Base-by-base conservation (phyloP, 1,140 invertebrate species). In the Hormaphis cornu region DNA sequence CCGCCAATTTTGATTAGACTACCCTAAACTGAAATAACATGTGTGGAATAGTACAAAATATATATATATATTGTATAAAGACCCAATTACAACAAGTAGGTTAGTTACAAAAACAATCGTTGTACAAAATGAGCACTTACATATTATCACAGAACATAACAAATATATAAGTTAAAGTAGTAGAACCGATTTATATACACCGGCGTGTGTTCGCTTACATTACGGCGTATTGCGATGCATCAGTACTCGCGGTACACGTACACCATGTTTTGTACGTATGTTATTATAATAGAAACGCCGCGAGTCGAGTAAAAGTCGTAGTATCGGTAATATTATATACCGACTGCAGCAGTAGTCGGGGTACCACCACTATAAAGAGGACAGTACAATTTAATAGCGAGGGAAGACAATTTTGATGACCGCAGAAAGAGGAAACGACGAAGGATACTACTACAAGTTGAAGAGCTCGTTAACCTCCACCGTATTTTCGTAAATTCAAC, bases 1-100 rank as follows among this genome's bases (percentile, higher is more conserved):
- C 58, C 58, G 58, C 58, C 58, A 63, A 63, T 63, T 63, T 63
- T 48, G 59, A 63, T 63, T 33, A 46, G 44, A 48, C 59, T 48
- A 63, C 20, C 53, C 30, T 56, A 56, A 56, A 56, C 20, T 22
- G 33, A 63, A 48, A 46, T 30, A 26, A 44, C n/a, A 40, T 40
- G 26, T 14, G 20, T 56, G 24, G 33, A 56, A 56, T 20, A 40
- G 30, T 42, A 59, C 37, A 42, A 24, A 42, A 59, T 26, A 42
- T 42, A 59, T 12, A 37, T 42, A 59, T n/a, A 28, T 26, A 52
- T 18, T n/a, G 33, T 33, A 30, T 28, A 42, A 42, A 46, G 24
- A 63, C 58, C 58, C 58, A n/a, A 46, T 63, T 63, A 46, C 58
- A 63, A 63, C 28, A 30, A 53, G n/a, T 33, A 33, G 33, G 37